phyloP scores from a whole-genome alignment of 2,888 invertebrate species.

The Lepas anatifera region DNA sequence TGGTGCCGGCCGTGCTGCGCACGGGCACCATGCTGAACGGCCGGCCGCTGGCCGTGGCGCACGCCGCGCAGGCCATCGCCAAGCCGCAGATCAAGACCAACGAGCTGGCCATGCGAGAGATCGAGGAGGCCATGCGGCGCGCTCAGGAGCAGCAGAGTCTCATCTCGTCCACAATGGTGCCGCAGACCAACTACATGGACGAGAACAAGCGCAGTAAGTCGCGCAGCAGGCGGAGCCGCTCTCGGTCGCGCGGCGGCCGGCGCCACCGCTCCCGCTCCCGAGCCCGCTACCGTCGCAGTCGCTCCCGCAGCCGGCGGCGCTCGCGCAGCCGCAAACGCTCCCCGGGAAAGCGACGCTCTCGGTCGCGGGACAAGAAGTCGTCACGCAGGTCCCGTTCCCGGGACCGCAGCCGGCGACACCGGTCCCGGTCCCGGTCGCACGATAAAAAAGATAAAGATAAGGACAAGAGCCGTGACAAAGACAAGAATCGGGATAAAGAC shows the following conservation, averaged over 20 bases:
- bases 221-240: constrained; percentile 60
- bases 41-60: constrained; percentile 47
- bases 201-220: constrained; percentile 42
- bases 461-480: constrained; percentile 13
- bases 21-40: constrained; percentile 66
- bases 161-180: constrained; percentile 38
- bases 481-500: neutral
- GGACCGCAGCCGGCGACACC: neutral
- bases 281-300: constrained; percentile 23
- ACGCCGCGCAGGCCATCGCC: constrained; percentile 80
- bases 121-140: constrained; percentile 92
- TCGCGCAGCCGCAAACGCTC: neutral
- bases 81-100: constrained; percentile 85
- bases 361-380: no score
- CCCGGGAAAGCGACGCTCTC: no score
- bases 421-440: neutral
- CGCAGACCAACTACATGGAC: constrained; percentile 41
- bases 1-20: constrained; percentile 67
- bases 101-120: constrained; percentile 87
- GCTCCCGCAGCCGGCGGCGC: constrained; percentile 24
- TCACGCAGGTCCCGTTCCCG: constrained; percentile 14
- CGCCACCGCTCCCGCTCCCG: constrained; percentile 41
- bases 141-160: constrained; percentile 92
- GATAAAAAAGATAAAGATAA: constrained; percentile 15
- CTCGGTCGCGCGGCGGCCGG: constrained; percentile 46